Base-by-base conservation (phyloP, 2,113 vertebrate genomes). In the Xiphorhynchus elegans region DNA sequence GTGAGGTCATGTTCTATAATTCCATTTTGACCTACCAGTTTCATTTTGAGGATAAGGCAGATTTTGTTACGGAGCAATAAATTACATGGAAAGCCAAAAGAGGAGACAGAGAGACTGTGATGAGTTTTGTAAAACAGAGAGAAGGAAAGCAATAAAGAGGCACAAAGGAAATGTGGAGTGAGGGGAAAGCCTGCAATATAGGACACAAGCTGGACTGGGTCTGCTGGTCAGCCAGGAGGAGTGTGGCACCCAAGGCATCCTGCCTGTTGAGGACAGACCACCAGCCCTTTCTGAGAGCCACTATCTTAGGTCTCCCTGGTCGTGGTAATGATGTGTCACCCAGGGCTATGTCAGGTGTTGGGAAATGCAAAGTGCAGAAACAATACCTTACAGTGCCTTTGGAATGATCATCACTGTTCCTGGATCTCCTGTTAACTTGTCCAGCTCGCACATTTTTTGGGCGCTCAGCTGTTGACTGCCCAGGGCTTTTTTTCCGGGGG, bases 301-400 rank as follows among this genome's bases (percentile, higher is more conserved):
- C 2, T 7, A 4, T 33, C 73, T 44, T 50, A 20, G 17, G 6
- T 50, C 25, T 73, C 4, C 18, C 44, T 47, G 17, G 11, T 17
- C 42, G 13, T 18, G 33, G 10, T 25, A 44, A 11, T 4, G 25
- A 14, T 42, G 11, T 12, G 24, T 21, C 52, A 21, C 11, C 17
- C 49, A 69, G 2, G 0, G 11, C 0, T 0, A n/a, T 3, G 4
- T 11, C 33, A 67, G 50, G 19, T 33, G n/a, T 8, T 53, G 18
- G 33, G 55, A 84, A 78, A 24, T 5, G 11, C 10, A 44, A 40
- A 76, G 15, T 67, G 18, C 42, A 89, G 18, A 40, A 66, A 10
- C 6, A 39, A 18, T 3, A 11, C 9, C 31, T 28, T 70, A 18
- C 11, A 4, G 4, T 39, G 13, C 10, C 11, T 63, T 72, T 58